Conservation (phyloP, 2,113 vertebrate species). For the Xiphophorus maculatus region DNA sequence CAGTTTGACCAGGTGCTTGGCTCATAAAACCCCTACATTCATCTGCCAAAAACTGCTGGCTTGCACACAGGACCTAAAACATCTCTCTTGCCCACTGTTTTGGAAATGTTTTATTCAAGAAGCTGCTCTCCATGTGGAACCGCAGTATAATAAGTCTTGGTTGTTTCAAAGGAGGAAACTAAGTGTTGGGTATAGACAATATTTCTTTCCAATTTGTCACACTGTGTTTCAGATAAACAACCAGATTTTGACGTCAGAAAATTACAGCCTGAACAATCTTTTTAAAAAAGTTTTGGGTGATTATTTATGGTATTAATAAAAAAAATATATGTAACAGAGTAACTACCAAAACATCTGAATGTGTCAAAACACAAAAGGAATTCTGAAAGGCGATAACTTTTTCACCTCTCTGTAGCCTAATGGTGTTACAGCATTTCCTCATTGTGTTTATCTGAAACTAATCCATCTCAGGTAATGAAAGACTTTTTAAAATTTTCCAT, state of each 20-base stretch:
- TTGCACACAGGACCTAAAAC: conserved; percentile 71
- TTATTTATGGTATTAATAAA: no score
- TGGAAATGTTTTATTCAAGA: conserved; percentile 39
- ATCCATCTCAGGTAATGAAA: conserved; percentile 19
- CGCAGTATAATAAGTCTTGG: conserved; percentile 5
- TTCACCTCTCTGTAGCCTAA: not conserved
- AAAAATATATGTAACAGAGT: no score
- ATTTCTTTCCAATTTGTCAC: not conserved
- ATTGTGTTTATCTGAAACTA: conserved; percentile 12
- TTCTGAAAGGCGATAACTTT: not conserved
- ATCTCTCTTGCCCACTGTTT: conserved; percentile 65
- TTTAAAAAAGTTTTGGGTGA: no score
- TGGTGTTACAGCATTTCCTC: conserved; percentile 12
- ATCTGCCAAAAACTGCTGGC: conserved; percentile 79
- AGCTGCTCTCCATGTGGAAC: conserved; percentile 19
- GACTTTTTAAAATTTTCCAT: not conserved
- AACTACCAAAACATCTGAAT: not conserved
- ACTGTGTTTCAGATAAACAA: no score
- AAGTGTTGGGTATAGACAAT: not conserved
- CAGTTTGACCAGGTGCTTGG: conserved; percentile 84
- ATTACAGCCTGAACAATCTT: no score
- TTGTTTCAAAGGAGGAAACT: conserved; percentile 3
- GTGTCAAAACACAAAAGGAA: not conserved
- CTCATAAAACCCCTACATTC: conserved; percentile 64
- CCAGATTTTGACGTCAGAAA: no score